A percentile compares a stretch with the other conserved stretches of the same genome.
Evolutionary conservation across 2,797 vertebrate genomes (phyloP).

Genomic region (Thripadectes ignobilis): DNA sequence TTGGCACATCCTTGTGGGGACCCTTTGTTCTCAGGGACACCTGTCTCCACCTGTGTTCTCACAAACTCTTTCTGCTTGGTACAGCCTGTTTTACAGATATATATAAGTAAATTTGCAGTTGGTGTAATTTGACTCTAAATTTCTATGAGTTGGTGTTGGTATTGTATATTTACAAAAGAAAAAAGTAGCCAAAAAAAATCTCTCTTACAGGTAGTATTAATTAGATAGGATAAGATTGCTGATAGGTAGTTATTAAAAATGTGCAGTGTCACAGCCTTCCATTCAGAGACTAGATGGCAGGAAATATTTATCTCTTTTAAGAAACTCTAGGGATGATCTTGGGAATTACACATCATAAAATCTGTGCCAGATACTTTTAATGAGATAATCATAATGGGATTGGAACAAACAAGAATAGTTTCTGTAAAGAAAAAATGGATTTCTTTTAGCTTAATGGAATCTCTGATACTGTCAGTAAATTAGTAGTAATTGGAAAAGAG

Average conservation of each 20-base stretch:
- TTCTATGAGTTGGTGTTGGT: neutral
- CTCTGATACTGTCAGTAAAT: neutral
- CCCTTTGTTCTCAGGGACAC: neutral
- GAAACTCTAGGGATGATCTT: neutral
- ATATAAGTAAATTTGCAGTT: neutral
- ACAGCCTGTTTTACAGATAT: neutral
- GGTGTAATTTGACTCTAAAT: neutral
- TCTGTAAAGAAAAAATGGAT: neutral
- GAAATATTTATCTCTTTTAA: slow-evolving; percentile 2
- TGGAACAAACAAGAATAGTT: neutral
- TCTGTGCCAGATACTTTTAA: slow-evolving; percentile 12
- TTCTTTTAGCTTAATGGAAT: neutral
- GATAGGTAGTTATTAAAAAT: neutral
- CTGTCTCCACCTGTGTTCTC: neutral
- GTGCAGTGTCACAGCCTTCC: neutral
- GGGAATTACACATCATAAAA: neutral
- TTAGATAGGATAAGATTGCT: neutral
- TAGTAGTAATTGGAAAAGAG: neutral
- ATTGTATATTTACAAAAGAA: neutral
- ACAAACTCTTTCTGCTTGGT: neutral
- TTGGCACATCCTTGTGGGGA: neutral
- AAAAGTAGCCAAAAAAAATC: neutral
- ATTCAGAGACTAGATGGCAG: neutral
- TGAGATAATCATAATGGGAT: neutral
- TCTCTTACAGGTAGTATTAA: neutral